Conservation (phyloP, 1,140 invertebrate species). For the Alviniconcha marisindica region DNA sequence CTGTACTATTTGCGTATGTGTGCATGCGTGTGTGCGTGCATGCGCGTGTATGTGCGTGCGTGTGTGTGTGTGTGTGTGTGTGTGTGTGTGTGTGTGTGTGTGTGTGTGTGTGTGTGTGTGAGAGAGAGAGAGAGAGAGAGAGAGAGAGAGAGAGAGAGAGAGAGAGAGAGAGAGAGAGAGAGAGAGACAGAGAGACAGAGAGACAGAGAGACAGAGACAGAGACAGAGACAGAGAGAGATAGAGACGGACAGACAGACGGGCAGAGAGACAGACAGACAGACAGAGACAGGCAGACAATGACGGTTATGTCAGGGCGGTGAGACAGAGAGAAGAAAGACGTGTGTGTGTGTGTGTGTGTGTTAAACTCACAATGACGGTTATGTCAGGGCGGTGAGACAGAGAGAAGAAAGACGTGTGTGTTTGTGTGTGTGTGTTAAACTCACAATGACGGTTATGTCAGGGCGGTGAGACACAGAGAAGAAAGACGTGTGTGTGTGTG, state of each 20-base stretch:
- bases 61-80: neutral
- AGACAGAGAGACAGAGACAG: neutral
- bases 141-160: neutral
- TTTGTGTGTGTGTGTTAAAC: no score
- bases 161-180: constrained; percentile 24
- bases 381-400: no score
- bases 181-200: neutral
- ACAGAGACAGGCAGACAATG: no score
- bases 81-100: neutral
- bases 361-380: no score
- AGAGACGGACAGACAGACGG: constrained; percentile 3
- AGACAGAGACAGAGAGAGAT: neutral
- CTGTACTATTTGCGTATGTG: neutral
- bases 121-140: constrained; percentile 15
- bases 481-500: no score
- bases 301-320: no score
- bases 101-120: neutral
- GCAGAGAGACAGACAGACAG: constrained; percentile 5
- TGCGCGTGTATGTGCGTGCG: neutral
- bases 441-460: no score
- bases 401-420: no score
- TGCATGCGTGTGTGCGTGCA: neutral
- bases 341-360: no score
- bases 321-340: no score
- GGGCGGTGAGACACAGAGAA: no score